Evolutionary conservation across 1,140 invertebrate species (phyloP), one percentile per base, ranked within the genome.

Genomic region (Paralvinella palmiformis): DNA sequence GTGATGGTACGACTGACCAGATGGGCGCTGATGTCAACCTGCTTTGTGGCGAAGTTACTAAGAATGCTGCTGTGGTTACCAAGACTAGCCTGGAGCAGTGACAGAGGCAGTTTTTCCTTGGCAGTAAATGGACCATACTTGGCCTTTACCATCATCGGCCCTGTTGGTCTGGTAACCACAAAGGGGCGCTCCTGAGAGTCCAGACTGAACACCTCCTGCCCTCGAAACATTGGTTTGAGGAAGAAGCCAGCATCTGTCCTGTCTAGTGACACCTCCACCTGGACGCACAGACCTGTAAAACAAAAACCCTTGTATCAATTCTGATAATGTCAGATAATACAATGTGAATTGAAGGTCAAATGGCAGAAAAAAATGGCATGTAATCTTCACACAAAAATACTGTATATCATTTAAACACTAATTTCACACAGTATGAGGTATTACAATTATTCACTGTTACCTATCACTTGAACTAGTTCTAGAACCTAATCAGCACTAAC

Each of bases 61-160:
- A 48, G 29, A 17, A 60, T 31, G 20, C 15, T 15, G 35, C 24
- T 59, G 1, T 64, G 55, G 41, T 59, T 59, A 27, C 56, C 45
- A 10, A 48, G 41, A 27, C 33, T 31, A 36, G 29, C 31, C 24
- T 41, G 45, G 22, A 27, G 33, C 7, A 91, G 86, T 71, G 90
- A 91, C n/a, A 90, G 83, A 0, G 90, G 89, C 17, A 94, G 91
- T 1, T 91, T 94, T 79, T 94, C 91, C 72, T 93, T 93, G 32
- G 91, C 93, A 66, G 90, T 91, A 80, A 94, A 94, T 1, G 92
- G 92, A 2, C 92, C 92, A 71, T 94, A 94, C 5, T 89, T 91
- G 7, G 91, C 91, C 17, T 91, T 82, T 3, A 95, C 88, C 0
- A 91, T 91, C 0, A 91, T 89, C 5, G 91, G 89, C 64, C 58